Evolutionary conservation across 2,888 invertebrate species (phyloP).

Genomic region (Orchesellides sinensis): DNA sequence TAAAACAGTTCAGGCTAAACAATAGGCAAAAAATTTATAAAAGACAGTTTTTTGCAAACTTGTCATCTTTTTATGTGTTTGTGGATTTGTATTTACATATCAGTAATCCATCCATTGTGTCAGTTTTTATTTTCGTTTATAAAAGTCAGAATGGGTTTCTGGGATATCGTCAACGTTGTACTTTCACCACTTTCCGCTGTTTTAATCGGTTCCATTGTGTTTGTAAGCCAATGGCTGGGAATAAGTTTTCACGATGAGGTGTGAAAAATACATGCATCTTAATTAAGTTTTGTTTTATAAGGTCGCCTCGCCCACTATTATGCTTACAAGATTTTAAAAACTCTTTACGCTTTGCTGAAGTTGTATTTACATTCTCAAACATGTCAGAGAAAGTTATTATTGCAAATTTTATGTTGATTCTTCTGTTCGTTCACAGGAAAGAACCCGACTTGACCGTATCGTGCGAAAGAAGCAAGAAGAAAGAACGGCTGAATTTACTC

Average conservation of each 20-base stretch:
- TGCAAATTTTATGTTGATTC: neutral
- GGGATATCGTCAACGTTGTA: constrained; percentile 11
- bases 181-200: constrained; percentile 31
- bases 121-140: too few relatives aligned
- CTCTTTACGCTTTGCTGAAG: neutral
- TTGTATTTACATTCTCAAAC: constrained; percentile 10
- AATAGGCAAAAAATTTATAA: too few relatives aligned
- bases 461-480: constrained; percentile 68
- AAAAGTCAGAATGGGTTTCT: constrained; percentile 18
- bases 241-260: constrained; percentile 37
- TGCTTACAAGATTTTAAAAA: neutral
- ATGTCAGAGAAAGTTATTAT: neutral
- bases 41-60: too few relatives aligned
- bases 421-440: constrained; percentile 51
- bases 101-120: too few relatives aligned
- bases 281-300: neutral
- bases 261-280: neutral
- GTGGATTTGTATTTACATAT: too few relatives aligned
- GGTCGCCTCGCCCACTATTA: neutral
- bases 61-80: too few relatives aligned
- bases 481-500: constrained; percentile 61
- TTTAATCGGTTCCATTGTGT: neutral
- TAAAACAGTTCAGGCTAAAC: too few relatives aligned
- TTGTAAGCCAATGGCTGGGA: constrained; percentile 12
- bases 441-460: constrained; percentile 58